Conservation (phyloP, 2,113 vertebrate genomes). For the Rhinichthys klamathensis region DNA sequence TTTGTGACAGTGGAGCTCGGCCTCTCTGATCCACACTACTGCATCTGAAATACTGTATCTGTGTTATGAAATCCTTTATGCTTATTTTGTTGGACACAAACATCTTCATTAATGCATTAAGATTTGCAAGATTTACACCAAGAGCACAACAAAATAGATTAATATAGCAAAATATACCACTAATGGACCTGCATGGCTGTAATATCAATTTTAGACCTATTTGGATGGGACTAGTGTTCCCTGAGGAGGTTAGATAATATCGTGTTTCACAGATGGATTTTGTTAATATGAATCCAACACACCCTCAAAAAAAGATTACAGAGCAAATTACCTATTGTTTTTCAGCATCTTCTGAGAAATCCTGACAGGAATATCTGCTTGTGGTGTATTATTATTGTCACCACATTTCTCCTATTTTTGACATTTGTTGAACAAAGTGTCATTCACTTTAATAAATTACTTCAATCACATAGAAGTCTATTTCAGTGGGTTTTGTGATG, state of each 20-base stretch:
- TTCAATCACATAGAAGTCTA: not conserved
- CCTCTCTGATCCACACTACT: not conserved
- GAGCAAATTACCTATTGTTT: not conserved
- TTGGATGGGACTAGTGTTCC: not conserved
- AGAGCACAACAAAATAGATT: constrained; percentile 12
- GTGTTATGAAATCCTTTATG: not conserved
- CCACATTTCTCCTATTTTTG: not conserved
- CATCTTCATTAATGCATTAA: not conserved
- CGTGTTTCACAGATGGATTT: not conserved
- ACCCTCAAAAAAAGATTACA: not conserved
- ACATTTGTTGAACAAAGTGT: not conserved
- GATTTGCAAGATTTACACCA: not conserved
- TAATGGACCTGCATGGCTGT: not conserved
- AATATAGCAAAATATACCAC: not conserved
- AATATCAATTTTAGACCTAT: not conserved
- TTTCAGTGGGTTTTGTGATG: not conserved
- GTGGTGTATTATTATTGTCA: not conserved
- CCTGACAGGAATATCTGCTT: not conserved
- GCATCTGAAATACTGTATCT: not conserved
- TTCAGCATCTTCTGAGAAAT: not conserved
- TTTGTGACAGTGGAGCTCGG: not conserved
- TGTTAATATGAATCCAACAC: not conserved
- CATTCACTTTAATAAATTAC: not conserved
- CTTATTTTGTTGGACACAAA: not conserved
- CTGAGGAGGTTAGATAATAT: not conserved